Percentiles rank a stretch among this genome's conserved stretches.
phyloP scores from a whole-genome alignment of 2,888 invertebrate genomes.

The Trichopoda pennipes region DNA sequence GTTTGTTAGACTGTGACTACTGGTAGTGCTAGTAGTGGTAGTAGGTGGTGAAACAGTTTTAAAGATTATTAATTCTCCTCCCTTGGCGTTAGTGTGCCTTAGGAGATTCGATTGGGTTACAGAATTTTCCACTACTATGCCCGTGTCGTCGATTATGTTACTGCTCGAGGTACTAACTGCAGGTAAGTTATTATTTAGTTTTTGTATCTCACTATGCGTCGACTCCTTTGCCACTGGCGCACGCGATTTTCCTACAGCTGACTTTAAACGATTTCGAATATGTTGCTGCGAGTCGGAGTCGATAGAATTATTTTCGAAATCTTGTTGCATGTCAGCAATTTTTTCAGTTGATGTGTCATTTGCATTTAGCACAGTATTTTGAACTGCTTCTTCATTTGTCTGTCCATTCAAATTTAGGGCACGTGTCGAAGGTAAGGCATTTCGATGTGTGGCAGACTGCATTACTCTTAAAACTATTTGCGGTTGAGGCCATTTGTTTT shows the following conservation, averaged over 20 bases:
- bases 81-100: conserved; percentile 67
- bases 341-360: conserved; percentile 76
- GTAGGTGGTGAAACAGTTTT: conserved; percentile 77
- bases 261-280: conserved; percentile 59
- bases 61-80: conserved; percentile 75
- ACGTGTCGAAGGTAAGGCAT: conserved; percentile 46
- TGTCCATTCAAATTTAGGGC: conserved; percentile 69
- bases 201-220: conserved; percentile 53
- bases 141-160: conserved; percentile 66
- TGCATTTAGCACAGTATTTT: conserved; percentile 54
- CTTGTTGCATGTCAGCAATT: conserved; percentile 75
- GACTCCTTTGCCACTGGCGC: conserved; percentile 45
- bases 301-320: conserved; percentile 80
- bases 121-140: conserved; percentile 69
- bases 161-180: conserved; percentile 73
- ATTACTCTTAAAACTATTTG: conserved; percentile 74
- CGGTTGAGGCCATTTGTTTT: conserved; percentile 77
- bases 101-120: conserved; percentile 70
- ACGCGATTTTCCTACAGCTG: conserved; percentile 49
- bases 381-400: conserved; percentile 49
- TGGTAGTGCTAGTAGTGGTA: conserved; percentile 74
- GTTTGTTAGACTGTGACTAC: conserved; percentile 61
- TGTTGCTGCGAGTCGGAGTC: conserved; percentile 76
- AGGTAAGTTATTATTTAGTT: conserved; percentile 71
- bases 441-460: conserved; percentile 65